phyloP scores from a whole-genome alignment of 2,888 invertebrate genomes.

The Mythimna albipuncta region DNA sequence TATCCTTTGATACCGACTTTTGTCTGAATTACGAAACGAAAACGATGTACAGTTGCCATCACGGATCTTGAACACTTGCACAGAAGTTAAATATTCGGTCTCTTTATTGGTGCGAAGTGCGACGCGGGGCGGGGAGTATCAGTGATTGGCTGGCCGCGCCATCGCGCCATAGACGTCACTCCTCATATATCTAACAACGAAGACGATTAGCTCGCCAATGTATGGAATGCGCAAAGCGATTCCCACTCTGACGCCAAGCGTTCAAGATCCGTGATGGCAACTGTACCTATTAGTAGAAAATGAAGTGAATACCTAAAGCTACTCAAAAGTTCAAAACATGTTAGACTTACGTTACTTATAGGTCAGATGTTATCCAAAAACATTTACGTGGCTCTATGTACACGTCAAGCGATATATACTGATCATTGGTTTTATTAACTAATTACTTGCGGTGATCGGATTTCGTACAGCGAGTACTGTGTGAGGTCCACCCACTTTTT shows the following conservation, averaged over 20 bases:
- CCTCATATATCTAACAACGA: too few relatives aligned
- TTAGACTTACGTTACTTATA: background rate
- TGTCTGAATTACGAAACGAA: too few relatives aligned
- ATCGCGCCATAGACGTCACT: too few relatives aligned
- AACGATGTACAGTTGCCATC: background rate
- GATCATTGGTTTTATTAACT: constrained; percentile 66
- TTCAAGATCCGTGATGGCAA: too few relatives aligned
- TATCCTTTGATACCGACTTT: background rate
- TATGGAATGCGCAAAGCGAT: too few relatives aligned
- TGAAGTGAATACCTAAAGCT: background rate
- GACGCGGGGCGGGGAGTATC: too few relatives aligned
- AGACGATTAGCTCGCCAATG: too few relatives aligned
- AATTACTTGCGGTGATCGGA: constrained; percentile 68
- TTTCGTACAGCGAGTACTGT: constrained; percentile 69
- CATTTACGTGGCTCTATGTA: background rate
- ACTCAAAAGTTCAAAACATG: background rate
- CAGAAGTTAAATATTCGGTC: too few relatives aligned
- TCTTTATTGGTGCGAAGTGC: too few relatives aligned
- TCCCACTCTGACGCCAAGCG: too few relatives aligned
- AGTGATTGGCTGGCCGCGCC: too few relatives aligned
- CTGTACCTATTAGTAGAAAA: background rate
- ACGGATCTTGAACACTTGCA: too few relatives aligned
- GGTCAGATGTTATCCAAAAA: background rate
- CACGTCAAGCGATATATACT: constrained; percentile 39
- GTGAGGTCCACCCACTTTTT: constrained; percentile 76